These are phyloP conservation scores for Zonitis immaculata DNA, from an alignment of 2,888 invertebrate genomes.

Conservation along the genomic window DNA sequence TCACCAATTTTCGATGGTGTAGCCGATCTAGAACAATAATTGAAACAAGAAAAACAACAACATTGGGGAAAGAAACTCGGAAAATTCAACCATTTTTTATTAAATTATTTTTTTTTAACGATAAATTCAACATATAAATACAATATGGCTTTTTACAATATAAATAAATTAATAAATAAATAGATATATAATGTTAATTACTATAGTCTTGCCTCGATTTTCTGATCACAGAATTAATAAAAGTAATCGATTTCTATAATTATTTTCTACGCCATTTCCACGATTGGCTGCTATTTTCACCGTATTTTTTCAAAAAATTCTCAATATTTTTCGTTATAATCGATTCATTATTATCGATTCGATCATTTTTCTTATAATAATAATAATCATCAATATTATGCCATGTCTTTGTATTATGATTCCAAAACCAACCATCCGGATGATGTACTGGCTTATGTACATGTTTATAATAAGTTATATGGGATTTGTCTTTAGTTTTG, in stretches of 20 bases:
- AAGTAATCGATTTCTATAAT: too few species aligned
- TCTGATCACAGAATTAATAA: constrained; percentile 14
- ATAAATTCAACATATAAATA: constrained; percentile 4
- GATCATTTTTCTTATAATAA: constrained; percentile 31
- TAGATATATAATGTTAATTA: constrained; percentile 8
- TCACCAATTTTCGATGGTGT: constrained; percentile 53
- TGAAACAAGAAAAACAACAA: too few species aligned
- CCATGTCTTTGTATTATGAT: constrained; percentile 56
- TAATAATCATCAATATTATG: constrained; percentile 43
- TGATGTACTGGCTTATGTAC: constrained; percentile 46
- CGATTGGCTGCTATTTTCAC: constrained; percentile 39
- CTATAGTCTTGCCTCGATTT: constrained; percentile 9
- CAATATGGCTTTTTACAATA: constrained; percentile 14
- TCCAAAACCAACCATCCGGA: constrained; percentile 56
- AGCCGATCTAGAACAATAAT: constrained; percentile 39
- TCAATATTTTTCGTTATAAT: constrained; percentile 25
- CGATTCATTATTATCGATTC: constrained; percentile 22
- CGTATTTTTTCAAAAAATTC: constrained; percentile 46
- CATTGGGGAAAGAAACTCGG: constrained; percentile 9
- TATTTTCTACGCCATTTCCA: constrained; percentile 42
- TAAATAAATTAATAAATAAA: constrained; percentile 13
- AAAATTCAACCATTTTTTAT: constrained; percentile 9
- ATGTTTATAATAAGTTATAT: constrained; percentile 40
- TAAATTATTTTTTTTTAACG: constrained; percentile 1
- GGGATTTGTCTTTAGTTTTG: constrained; percentile 30